These are phyloP conservation scores for Cistogaster globosa DNA, from an alignment of 2,888 invertebrate genomes.

Conservation along the genomic window DNA sequence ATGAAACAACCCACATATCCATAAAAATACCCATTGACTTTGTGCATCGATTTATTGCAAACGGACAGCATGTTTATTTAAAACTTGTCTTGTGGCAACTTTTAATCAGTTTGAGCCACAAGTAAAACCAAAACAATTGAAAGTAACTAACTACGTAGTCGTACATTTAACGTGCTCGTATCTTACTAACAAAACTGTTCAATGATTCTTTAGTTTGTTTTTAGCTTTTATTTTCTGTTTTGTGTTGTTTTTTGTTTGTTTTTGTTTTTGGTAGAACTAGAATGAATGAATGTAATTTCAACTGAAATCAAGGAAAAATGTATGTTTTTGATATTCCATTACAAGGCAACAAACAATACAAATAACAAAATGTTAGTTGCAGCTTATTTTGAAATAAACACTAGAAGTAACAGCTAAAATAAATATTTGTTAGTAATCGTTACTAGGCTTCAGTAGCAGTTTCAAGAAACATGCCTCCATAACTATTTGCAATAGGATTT, in stretches of 20 bases:
- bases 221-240: neutral
- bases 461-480: constrained; percentile 31
- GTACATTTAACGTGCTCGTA: constrained; percentile 6
- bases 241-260: neutral
- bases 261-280: neutral
- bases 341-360: constrained; percentile 59
- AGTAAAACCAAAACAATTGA: constrained; percentile 25
- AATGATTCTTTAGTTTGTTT: constrained; percentile 54
- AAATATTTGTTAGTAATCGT: constrained; percentile 13
- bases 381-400: neutral
- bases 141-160: neutral
- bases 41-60: neutral
- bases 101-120: constrained; percentile 43
- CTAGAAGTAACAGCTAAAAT: neutral
- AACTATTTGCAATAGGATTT: constrained; percentile 8
- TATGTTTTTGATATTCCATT: constrained; percentile 63
- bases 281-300: constrained; percentile 50
- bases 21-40: constrained; percentile 12
- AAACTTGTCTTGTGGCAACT: constrained; percentile 61
- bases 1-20: constrained; percentile 21
- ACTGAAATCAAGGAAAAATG: constrained; percentile 62
- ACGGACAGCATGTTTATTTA: constrained; percentile 30
- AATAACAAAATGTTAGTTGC: constrained; percentile 28
- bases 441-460: neutral
- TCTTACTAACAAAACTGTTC: constrained; percentile 29